These are phyloP conservation scores for Cyclopterus lumpus DNA, from an alignment of 2,797 vertebrate species.

Conservation along the genomic window DNA sequence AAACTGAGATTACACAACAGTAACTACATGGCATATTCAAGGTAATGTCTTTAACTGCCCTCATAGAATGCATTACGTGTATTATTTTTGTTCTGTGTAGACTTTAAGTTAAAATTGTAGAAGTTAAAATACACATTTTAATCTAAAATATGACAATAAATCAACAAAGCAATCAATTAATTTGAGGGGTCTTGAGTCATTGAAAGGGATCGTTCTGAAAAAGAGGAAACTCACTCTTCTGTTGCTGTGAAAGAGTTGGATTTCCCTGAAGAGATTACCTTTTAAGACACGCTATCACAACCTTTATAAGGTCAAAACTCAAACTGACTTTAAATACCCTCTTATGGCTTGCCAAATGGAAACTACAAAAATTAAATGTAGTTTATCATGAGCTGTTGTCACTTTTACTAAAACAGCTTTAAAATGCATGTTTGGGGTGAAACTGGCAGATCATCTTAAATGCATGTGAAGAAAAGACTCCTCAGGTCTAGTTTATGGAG, in stretches of 20 bases:
- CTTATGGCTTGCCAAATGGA: background rate
- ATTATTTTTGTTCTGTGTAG: background rate
- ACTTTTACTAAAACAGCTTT: background rate
- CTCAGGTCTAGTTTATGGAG: background rate
- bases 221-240: conserved; percentile 65
- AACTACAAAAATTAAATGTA: background rate
- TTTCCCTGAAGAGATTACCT: conserved; percentile 19
- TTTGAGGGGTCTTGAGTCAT: background rate
- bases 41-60: fast-evolving
- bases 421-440: background rate
- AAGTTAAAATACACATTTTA: background rate
- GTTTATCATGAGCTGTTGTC: background rate
- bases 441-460: background rate
- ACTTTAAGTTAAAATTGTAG: background rate
- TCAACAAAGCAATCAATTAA: background rate
- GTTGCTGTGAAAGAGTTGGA: conserved; percentile 27
- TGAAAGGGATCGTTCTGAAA: conserved; percentile 28
- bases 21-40: background rate
- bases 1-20: background rate
- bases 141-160: conserved; percentile 2
- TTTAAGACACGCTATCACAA: background rate
- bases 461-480: background rate
- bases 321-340: background rate
- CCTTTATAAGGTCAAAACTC: conserved; percentile 8
- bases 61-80: fast-evolving